Conservation (phyloP, 2,888 invertebrate species). For the Tenthredo amoena region DNA sequence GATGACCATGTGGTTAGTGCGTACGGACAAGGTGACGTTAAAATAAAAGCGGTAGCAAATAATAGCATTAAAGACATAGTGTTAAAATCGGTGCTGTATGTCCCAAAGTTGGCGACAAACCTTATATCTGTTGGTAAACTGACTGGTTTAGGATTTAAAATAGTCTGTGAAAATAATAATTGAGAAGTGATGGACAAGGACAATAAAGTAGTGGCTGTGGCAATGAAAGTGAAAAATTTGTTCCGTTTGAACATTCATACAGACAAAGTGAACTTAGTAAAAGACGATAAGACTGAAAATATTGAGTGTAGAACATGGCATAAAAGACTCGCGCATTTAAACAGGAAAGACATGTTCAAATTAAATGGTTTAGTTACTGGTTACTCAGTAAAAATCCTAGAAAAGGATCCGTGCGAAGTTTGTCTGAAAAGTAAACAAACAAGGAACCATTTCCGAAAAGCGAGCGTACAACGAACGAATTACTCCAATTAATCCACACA, state of each 20-base stretch:
- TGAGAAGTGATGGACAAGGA: not conserved
- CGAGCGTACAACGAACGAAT: not conserved
- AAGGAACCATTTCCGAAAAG: not conserved
- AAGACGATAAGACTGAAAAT: conserved; percentile 2
- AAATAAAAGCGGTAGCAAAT: not conserved
- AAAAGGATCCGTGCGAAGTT: not conserved
- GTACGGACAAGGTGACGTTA: not conserved
- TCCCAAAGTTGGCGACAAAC: not conserved
- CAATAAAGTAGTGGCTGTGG: not conserved
- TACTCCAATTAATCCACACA: not conserved
- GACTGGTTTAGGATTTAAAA: conserved; percentile 2
- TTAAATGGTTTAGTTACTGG: not conserved
- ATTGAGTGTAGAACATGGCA: conserved; percentile 2
- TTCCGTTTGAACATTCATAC: not conserved
- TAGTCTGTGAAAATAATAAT: not conserved
- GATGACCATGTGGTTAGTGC: not conserved
- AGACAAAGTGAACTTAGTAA: not conserved
- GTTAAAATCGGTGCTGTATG: not conserved
- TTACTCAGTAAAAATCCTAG: not conserved
- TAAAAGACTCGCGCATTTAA: not conserved
- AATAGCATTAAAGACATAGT: not conserved
- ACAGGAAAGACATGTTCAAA: not conserved
- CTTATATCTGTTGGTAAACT: not conserved
- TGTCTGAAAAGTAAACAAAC: not conserved
- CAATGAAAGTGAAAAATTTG: not conserved